Base-by-base conservation (phyloP, 1,140 invertebrate species). In the Stenopsyche tienmushanensis region DNA sequence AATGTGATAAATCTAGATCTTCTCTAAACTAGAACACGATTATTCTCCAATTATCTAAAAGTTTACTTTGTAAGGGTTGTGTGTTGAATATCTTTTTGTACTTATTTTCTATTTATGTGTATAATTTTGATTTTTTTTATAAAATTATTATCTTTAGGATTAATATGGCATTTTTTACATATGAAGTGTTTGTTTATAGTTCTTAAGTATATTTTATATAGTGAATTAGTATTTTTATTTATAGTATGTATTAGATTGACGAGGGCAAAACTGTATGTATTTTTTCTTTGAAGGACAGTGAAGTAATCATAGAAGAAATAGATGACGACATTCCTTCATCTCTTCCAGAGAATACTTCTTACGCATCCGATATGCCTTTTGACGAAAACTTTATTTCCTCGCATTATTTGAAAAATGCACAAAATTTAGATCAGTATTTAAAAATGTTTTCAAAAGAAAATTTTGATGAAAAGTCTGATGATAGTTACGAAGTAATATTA, bases 241-340 rank as follows among this genome's bases (percentile, higher is more conserved):
- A 24, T 39, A 5, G 24, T 1, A 20, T 44, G 15, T 3, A 24
- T 3, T 52, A n/a, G 3, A 17, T 49, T 47, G 58, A 50, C 44
- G 24, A 52, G 42, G 42, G 34, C 21, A 21, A 47, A 26, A 57
- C 21, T 39, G 54, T 18, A 39, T 57, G 21, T 60, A 42, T 59
- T 44, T 73, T 66, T 76, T 78, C 75, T 80, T 81, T 81, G 77
- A 81, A 81, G 80, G 80, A 77, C 73, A 72, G 72, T 72, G 77
- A 80, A 75, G 75, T 79, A 53, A 75, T 77, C 75, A 78, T 78
- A 74, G 80, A 80, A 75, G 79, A 81, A 75, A 73, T 79, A 72
- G 75, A 76, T 53, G 78, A 79, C 72, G 73, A 77, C 29, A 71
- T 74, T 79, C 72, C 47, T 69, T 73, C 76, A 73, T 75, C 77